phyloP scores from a whole-genome alignment of 2,113 vertebrate genomes.

The Melospiza georgiana region DNA sequence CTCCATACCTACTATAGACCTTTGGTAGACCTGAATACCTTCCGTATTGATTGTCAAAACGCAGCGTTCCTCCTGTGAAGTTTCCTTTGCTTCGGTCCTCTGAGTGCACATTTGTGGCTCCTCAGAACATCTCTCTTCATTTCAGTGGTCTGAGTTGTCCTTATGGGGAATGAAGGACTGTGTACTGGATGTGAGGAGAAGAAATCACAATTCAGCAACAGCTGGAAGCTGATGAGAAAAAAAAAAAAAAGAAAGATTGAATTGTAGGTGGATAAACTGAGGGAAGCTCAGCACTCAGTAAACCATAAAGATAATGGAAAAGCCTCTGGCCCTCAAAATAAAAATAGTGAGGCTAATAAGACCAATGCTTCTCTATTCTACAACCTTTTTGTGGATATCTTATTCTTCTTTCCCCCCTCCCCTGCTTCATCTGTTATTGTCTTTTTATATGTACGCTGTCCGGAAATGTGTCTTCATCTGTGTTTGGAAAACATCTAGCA shows the following conservation, averaged over 20 bases:
- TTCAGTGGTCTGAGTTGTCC: neutral
- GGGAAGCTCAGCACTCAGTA: neutral
- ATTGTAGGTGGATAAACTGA: neutral
- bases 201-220: neutral
- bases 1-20: neutral
- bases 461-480: constrained; percentile 59
- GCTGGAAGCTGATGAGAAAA: neutral
- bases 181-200: neutral
- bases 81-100: neutral
- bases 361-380: neutral
- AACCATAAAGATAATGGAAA: neutral
- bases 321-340: neutral
- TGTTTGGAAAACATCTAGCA: constrained; percentile 67
- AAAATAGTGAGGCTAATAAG: neutral
- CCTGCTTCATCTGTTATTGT: constrained; percentile 63
- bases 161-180: neutral
- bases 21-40: neutral
- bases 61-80: neutral
- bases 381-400: neutral
- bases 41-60: neutral
- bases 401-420: neutral
- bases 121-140: neutral
- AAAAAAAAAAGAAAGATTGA: neutral
- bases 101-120: neutral
- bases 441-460: constrained; percentile 55